Conservation (phyloP, 2,888 invertebrate species). For the Luperina nickerlii region DNA sequence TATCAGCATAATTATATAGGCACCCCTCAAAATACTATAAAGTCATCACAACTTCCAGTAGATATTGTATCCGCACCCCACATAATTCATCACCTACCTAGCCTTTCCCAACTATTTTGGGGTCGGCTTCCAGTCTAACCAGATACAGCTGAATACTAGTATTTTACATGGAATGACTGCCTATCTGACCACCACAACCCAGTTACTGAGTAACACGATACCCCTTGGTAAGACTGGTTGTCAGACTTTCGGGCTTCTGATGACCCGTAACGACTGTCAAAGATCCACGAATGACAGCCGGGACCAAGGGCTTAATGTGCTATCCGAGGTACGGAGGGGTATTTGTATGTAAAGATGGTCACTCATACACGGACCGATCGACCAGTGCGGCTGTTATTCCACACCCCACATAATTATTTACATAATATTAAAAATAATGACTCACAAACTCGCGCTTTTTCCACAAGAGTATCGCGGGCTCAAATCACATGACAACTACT, state of each 20-base stretch:
- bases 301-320: neutral
- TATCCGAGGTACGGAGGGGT: neutral
- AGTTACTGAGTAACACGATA: neutral
- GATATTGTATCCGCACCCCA: neutral
- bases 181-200: neutral
- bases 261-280: neutral
- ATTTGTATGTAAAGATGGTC: neutral
- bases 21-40: neutral
- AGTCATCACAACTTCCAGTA: neutral
- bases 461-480: slow-evolving; percentile 26
- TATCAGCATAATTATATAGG: neutral
- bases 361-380: neutral
- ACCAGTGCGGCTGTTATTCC: neutral
- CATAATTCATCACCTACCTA: slow-evolving; percentile 20
- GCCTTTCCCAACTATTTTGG: neutral
- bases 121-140: no score
- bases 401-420: slow-evolving; percentile 41
- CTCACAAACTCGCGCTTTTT: slow-evolving; percentile 34
- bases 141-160: neutral
- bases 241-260: no score
- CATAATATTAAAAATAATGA: slow-evolving; percentile 54
- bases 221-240: no score
- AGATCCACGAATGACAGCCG: neutral
- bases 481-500: slow-evolving; percentile 54
- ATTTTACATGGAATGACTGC: no score